Evolutionary conservation across 2,888 invertebrate genomes (phyloP), one percentile per base, ranked within the genome.

Genomic region (Chrysolina haemoptera): DNA sequence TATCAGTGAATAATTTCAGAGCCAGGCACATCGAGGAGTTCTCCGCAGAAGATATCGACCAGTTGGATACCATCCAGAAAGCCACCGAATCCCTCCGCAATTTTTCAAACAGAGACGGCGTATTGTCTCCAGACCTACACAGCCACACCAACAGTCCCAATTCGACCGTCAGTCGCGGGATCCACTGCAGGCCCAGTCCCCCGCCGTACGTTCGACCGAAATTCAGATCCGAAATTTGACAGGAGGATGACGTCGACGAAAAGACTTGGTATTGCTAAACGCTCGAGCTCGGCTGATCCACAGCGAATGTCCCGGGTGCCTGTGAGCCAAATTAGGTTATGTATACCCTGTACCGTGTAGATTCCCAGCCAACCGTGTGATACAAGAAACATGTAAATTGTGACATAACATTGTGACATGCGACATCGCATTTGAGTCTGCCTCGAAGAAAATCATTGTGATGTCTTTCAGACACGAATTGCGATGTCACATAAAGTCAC

Each of bases 31-130:
- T 90, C 80, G 82, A 82, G n/a, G 82, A 86, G 50, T 85, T 87
- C 41, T 87, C 91, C 10, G 89, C 90, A 12, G 90, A 91, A 41
- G 92, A 92, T 87, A 91, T 92, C 89, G 91, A 91, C 5, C 92
- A 92, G 82, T 92, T 91, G 82, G 90, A 91, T 16, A 90, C 90
- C 14, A 89, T 90, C 11, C 89, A 89, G 81, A 89, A 90, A 73
- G 91, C 91, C 9, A 89, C 91, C 22, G 91, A 91, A 65, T 91
- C 91, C 9, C 84, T 92, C 14, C 90, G 91, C 76, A 91, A 91
- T 69, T 86, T 92, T 11, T 91, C 92, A 10, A 82, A 82, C 50
- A 80, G 83, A 20, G 86, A 86, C 68, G 82, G 81, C 18, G 79
- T 35, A 8, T 8, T 84, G 62, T 86, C 87, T 4, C 87, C 87